These are phyloP conservation scores for Odontocerum albicorne DNA, from an alignment of 2,888 invertebrate species.

Conservation along the genomic window DNA sequence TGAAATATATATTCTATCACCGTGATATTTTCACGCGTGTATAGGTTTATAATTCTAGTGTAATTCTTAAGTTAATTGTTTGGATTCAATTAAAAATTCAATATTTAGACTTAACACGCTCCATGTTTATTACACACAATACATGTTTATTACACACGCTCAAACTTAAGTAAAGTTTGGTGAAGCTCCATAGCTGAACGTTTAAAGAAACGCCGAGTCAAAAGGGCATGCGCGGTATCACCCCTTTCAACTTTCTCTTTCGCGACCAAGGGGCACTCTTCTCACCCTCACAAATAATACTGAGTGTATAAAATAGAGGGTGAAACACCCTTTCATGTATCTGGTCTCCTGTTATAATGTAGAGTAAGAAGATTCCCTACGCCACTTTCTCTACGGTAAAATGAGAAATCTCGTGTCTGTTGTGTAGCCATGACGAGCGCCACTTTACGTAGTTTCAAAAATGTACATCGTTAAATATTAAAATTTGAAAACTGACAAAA, in stretches of 20 bases:
- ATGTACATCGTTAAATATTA: not conserved
- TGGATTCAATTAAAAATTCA: too few relatives aligned
- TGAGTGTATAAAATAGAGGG: conserved; percentile 10
- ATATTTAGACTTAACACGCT: not conserved
- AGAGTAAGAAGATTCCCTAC: conserved; percentile 36
- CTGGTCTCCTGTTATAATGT: conserved; percentile 30
- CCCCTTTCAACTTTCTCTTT: conserved; percentile 13
- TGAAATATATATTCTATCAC: too few relatives aligned
- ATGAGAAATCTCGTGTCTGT: not conserved
- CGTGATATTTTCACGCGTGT: too few relatives aligned
- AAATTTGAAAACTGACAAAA: not conserved
- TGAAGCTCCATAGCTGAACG: not conserved
- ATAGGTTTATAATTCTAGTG: too few relatives aligned
- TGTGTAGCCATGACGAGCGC: not conserved
- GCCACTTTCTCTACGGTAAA: conserved; percentile 34
- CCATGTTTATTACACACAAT: not conserved
- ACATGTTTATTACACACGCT: not conserved
- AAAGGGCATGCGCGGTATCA: conserved; percentile 1
- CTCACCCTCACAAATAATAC: conserved; percentile 2
- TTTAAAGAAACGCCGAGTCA: not conserved
- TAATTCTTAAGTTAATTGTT: too few relatives aligned
- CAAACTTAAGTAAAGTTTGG: too few relatives aligned
- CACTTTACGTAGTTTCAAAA: too few relatives aligned
- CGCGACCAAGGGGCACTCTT: conserved; percentile 2
- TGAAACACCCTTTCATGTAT: conserved; percentile 1